Evolutionary conservation across 2,113 vertebrate species (phyloP).

Genomic region (Pipra filicauda): DNA sequence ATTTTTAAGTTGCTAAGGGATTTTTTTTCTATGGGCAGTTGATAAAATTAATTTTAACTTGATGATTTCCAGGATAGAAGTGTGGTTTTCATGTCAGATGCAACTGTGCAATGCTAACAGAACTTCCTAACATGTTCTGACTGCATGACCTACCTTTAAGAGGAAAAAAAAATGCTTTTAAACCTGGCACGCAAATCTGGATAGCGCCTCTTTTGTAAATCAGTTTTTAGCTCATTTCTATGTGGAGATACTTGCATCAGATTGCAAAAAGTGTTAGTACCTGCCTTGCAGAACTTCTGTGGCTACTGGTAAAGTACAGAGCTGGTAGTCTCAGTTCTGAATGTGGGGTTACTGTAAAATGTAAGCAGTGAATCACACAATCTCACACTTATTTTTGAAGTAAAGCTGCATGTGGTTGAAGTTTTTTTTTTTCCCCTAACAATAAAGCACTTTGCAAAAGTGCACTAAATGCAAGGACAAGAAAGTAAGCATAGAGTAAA

Average conservation of each 20-base stretch:
- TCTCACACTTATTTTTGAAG: neutral
- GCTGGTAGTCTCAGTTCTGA: neutral
- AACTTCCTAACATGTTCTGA: neutral
- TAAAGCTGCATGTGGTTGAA: neutral
- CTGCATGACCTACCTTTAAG: neutral
- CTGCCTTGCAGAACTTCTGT: neutral
- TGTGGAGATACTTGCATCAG: neutral
- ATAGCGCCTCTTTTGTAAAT: neutral
- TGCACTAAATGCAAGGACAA: neutral
- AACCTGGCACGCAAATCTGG: neutral
- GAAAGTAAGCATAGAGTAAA: neutral
- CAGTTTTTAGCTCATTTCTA: neutral
- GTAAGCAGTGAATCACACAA: neutral
- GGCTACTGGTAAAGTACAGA: neutral
- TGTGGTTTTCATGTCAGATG: neutral
- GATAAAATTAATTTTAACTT: constrained; percentile 18
- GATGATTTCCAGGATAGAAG: constrained; percentile 1
- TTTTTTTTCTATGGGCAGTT: neutral
- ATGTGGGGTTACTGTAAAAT: neutral
- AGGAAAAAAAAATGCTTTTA: neutral
- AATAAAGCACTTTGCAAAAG: neutral
- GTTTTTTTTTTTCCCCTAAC: neutral
- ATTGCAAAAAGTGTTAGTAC: neutral
- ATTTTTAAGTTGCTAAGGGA: constrained; percentile 28
- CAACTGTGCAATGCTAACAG: neutral